A percentile compares a stretch with the other conserved stretches of the same genome.
These are phyloP conservation scores for Coracias cyanogaster DNA, from an alignment of 2,797 vertebrate genomes.

Conservation along the genomic window DNA sequence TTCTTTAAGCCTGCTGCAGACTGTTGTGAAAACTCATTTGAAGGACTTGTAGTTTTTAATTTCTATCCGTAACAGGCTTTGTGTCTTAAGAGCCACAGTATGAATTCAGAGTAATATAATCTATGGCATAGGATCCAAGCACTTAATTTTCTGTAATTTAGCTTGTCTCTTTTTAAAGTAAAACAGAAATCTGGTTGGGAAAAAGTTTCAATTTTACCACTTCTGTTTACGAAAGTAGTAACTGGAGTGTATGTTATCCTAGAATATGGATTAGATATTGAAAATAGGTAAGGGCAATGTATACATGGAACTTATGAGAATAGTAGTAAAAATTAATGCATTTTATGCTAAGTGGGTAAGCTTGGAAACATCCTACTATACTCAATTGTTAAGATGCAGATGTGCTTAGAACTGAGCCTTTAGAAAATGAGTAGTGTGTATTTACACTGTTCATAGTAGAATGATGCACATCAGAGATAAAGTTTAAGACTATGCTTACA, in stretches of 20 bases:
- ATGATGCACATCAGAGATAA: neutral
- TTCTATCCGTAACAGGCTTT: neutral
- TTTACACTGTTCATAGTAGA: neutral
- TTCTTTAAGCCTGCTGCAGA: neutral
- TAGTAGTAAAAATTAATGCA: neutral
- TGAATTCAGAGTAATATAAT: neutral
- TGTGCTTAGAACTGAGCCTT: neutral
- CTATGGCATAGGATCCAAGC: neutral
- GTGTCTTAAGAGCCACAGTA: neutral
- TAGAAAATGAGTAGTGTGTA: neutral
- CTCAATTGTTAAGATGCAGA: neutral
- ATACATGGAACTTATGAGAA: neutral
- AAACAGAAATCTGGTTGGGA: neutral
- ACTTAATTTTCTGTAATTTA: neutral
- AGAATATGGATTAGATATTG: neutral
- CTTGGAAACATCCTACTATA: neutral
- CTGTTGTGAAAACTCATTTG: neutral
- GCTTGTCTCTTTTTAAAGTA: neutral
- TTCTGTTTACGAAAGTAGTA: neutral
- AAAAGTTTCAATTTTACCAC: neutral
- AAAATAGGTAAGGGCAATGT: neutral
- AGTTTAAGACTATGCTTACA: neutral
- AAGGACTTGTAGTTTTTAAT: neutral
- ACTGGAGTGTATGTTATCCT: neutral
- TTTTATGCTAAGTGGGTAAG: neutral